Conservation (phyloP, 2,888 invertebrate species). For the Noctua janthina region DNA sequence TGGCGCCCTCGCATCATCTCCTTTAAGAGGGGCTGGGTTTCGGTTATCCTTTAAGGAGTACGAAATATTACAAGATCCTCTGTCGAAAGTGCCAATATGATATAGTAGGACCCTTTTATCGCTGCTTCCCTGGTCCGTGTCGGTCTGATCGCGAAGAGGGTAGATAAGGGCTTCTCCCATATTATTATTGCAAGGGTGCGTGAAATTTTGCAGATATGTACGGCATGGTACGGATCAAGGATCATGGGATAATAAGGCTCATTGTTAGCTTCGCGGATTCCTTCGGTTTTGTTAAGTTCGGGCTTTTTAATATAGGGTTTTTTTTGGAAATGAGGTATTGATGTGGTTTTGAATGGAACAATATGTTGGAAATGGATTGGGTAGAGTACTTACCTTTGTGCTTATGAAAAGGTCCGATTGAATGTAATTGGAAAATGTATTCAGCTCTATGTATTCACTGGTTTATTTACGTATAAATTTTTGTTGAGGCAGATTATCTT, state of each 20-base stretch:
- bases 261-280: conserved; percentile 66
- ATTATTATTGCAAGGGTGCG: conserved; percentile 88
- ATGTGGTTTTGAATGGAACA: conserved; percentile 47
- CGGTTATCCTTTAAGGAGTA: conserved; percentile 81
- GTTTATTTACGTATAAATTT: conserved; percentile 10
- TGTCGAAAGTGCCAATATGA: conserved; percentile 88
- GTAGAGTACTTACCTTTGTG: not conserved
- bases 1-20: conserved; percentile 72
- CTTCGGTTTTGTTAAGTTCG: conserved; percentile 64
- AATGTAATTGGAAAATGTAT: conserved; percentile 27
- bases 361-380: conserved; percentile 17
- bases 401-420: conserved; percentile 13
- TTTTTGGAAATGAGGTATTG: conserved; percentile 50
- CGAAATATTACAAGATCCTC: conserved; percentile 82
- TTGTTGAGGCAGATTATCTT: not conserved
- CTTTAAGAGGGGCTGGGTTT: conserved; percentile 68
- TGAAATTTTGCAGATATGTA: conserved; percentile 87
- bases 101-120: conserved; percentile 87
- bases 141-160: conserved; percentile 80
- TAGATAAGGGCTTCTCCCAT: conserved; percentile 83
- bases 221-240: conserved; percentile 79
- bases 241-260: conserved; percentile 81
- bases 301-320: conserved; percentile 76
- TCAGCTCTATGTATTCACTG: not conserved
- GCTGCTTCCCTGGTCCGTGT: conserved; percentile 73